Evolutionary conservation across 2,113 vertebrate genomes (phyloP).

Genomic region (Loxodonta africana): DNA sequence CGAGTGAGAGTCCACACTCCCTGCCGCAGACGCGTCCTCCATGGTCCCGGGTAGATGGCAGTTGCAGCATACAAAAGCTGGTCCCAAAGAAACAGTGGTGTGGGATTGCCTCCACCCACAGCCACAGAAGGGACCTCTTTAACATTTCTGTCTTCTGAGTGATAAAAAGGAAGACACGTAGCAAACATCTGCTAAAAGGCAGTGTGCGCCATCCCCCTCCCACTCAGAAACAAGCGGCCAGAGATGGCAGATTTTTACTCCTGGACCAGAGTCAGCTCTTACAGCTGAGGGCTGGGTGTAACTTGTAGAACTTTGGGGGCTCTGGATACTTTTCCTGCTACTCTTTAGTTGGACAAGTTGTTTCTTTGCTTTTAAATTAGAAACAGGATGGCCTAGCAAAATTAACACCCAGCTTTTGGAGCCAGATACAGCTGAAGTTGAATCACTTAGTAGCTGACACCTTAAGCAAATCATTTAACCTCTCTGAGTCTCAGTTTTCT

Average conservation of each 20-base stretch:
- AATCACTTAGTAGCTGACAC: not conserved
- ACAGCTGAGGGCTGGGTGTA: not conserved
- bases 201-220: not conserved
- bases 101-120: not conserved
- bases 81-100: not conserved
- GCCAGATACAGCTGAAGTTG: not conserved
- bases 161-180: not conserved
- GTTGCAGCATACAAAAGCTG: not conserved
- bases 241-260: not conserved
- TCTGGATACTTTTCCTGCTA: not conserved
- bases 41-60: not conserved
- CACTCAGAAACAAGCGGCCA: not conserved
- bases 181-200: not conserved
- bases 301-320: not conserved
- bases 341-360: not conserved
- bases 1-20: not conserved
- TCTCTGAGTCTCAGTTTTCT: conserved; percentile 1
- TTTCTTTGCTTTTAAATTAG: conserved; percentile 54
- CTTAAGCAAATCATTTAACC: not conserved
- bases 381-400: not conserved
- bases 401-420: not conserved
- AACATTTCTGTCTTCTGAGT: not conserved
- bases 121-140: not conserved
- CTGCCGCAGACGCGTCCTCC: not conserved
- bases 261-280: not conserved